phyloP scores from a whole-genome alignment of 2,888 invertebrate species.

The Falcaria lacertinaria region DNA sequence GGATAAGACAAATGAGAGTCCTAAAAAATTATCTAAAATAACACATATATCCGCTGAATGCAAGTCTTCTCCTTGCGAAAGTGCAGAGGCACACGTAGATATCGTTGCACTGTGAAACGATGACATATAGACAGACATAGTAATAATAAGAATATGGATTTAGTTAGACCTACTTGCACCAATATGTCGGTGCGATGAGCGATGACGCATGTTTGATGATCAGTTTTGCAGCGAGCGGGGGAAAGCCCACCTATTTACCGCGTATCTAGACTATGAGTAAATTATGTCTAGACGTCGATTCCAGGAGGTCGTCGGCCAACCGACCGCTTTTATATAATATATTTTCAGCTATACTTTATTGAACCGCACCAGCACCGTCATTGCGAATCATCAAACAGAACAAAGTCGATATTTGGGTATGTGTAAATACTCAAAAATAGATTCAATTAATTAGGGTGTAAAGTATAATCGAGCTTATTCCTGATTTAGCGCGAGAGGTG shows the following conservation, averaged over 20 bases:
- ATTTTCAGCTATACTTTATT: too few species aligned
- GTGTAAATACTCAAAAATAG: too few species aligned
- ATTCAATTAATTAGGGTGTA: constrained; percentile 43
- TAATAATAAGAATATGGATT: constrained; percentile 12
- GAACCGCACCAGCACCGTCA: too few species aligned
- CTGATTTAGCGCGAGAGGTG: constrained; percentile 49
- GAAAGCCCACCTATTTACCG: constrained; percentile 61
- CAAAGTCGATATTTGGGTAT: too few species aligned
- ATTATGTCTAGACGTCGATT: constrained; percentile 67
- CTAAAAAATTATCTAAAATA: too few species aligned
- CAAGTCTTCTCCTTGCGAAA: too few species aligned
- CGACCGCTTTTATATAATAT: constrained; percentile 59
- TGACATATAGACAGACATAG: too few species aligned
- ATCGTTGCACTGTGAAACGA: too few species aligned
- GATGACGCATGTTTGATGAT: constrained; percentile 33
- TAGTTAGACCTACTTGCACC: constrained; percentile 27
- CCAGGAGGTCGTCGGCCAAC: constrained; percentile 67
- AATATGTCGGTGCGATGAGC: constrained; percentile 10
- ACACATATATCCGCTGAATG: too few species aligned
- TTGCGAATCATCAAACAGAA: too few species aligned
- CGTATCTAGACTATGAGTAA: constrained; percentile 70
- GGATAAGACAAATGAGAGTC: too few species aligned
- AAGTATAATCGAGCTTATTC: constrained; percentile 32
- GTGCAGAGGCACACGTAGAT: too few species aligned
- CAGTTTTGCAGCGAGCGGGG: constrained; percentile 36